Evolutionary conservation across 2,888 invertebrate species (phyloP).

Genomic region (Clitarchus hookeri): DNA sequence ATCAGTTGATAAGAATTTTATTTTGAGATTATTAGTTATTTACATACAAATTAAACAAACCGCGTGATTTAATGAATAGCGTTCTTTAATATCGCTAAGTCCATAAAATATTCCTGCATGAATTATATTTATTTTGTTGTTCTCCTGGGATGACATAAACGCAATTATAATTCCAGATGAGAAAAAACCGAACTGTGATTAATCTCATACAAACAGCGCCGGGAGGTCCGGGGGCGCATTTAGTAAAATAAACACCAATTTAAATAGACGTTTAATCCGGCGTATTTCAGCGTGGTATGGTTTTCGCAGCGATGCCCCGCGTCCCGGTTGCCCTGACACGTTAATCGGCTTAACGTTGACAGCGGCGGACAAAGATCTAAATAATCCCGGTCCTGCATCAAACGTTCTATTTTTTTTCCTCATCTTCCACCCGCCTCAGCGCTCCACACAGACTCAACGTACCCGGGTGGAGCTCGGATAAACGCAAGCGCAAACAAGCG

Average conservation of each 20-base stretch:
- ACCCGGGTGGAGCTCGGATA: neutral
- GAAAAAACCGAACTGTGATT: neutral
- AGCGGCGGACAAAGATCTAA: neutral
- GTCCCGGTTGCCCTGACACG: neutral
- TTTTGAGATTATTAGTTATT: too few relatives aligned
- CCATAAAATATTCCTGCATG: too few relatives aligned
- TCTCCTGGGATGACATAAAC: neutral
- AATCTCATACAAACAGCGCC: neutral
- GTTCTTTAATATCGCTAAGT: too few relatives aligned
- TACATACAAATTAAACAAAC: too few relatives aligned
- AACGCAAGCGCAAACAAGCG: neutral
- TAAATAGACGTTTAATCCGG: neutral
- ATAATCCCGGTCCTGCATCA: slow-evolving; percentile 3
- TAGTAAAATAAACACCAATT: neutral
- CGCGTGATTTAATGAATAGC: too few relatives aligned
- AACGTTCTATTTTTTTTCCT: neutral
- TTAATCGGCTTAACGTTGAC: slow-evolving; percentile 8
- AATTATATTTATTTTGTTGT: too few relatives aligned
- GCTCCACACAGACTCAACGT: neutral
- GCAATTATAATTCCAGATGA: neutral
- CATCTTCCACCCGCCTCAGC: neutral
- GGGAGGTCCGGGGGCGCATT: neutral
- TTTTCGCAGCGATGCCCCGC: neutral
- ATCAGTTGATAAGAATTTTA: too few relatives aligned
- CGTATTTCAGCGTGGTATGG: neutral